phyloP scores from a whole-genome alignment of 1,140 invertebrate genomes.

The Leucophenga varia region DNA sequence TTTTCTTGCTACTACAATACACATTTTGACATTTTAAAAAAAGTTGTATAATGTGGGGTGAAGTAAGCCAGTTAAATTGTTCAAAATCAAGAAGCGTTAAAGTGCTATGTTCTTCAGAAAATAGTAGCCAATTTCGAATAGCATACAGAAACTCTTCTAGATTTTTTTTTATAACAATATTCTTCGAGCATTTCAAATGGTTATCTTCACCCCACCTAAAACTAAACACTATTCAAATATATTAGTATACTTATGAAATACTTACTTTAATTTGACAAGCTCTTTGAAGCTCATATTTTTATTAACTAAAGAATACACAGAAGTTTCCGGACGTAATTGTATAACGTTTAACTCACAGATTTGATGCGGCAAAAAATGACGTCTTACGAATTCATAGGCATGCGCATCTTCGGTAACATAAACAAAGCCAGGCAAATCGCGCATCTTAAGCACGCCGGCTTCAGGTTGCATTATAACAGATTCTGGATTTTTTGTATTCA shows the following conservation, averaged over 20 bases:
- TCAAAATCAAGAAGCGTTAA: too few species aligned
- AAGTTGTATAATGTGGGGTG: too few species aligned
- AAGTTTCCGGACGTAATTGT: constrained; percentile 26
- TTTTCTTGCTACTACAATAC: too few species aligned
- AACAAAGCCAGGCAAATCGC: constrained; percentile 36
- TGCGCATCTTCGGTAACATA: constrained; percentile 37
- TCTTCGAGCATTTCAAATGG: too few species aligned
- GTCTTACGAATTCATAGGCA: constrained; percentile 32
- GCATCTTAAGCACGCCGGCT: constrained; percentile 29
- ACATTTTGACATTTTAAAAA: too few species aligned
- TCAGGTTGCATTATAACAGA: constrained; percentile 40
- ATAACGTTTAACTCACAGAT: constrained; percentile 50
- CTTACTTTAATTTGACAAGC: constrained; percentile 29
- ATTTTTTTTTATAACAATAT: too few species aligned
- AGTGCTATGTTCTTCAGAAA: too few species aligned
- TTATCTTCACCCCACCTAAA: too few species aligned
- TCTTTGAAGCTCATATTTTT: constrained; percentile 37
- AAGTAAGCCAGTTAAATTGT: neutral
- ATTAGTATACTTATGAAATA: too few species aligned
- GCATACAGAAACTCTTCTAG: too few species aligned
- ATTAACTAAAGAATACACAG: constrained; percentile 13
- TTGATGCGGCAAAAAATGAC: constrained; percentile 37
- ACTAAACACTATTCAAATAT: too few species aligned
- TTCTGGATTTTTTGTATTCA: constrained; percentile 23
- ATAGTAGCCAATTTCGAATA: too few species aligned